Evolutionary conservation across 2,888 invertebrate genomes (phyloP).

Genomic region (Eledona agricola): DNA sequence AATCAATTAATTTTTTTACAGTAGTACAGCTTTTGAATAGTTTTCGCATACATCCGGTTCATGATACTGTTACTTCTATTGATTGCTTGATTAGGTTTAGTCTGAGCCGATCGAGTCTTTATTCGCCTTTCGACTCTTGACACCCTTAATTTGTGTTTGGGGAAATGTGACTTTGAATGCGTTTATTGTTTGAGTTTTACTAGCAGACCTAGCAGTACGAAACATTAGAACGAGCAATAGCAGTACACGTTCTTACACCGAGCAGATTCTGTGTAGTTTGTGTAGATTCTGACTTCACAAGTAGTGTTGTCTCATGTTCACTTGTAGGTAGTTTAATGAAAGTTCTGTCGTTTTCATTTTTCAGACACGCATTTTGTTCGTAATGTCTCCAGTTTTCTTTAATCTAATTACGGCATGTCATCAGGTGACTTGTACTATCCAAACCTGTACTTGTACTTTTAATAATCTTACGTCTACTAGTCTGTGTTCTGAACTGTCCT

Average conservation of each 20-base stretch:
- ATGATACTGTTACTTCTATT: too few species aligned
- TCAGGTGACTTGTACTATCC: conserved; percentile 78
- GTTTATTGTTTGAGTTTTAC: conserved; percentile 29
- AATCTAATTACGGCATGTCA: conserved; percentile 45
- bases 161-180: conserved; percentile 4
- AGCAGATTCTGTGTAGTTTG: conserved; percentile 41
- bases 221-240: conserved; percentile 47
- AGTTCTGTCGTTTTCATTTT: conserved; percentile 18
- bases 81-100: too few species aligned
- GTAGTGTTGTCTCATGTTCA: conserved; percentile 47
- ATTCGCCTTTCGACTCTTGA: neutral
- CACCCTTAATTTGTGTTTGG: conserved; percentile 12
- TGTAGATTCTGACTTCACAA: conserved; percentile 53
- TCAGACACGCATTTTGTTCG: conserved; percentile 16
- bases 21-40: too few species aligned
- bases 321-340: conserved; percentile 38
- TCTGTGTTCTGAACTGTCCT: conserved; percentile 55
- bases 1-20: too few species aligned
- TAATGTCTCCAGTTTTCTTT: conserved; percentile 12
- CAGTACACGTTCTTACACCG: conserved; percentile 45
- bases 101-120: too few species aligned
- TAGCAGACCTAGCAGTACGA: conserved; percentile 21
- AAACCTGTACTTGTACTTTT: conserved; percentile 65
- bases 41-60: too few species aligned
- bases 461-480: conserved; percentile 33